Conservation (phyloP, 2,113 vertebrate species). For the Paracanthobrama guichenoti region DNA sequence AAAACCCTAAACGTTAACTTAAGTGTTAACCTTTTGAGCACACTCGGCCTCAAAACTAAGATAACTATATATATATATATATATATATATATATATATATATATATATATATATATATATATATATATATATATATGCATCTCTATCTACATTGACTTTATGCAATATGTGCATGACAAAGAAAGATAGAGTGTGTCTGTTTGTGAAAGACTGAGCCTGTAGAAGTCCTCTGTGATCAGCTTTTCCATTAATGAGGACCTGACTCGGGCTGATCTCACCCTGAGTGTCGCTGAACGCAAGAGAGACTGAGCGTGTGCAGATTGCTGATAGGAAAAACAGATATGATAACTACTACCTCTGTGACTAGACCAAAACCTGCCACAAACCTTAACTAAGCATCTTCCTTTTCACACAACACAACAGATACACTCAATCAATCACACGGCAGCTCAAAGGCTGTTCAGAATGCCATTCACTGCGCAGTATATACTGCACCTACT, state of each 20-base stretch:
- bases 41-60: too few species aligned
- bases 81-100: too few species aligned
- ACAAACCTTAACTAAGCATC: too few species aligned
- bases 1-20: too few species aligned
- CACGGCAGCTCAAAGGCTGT: background rate
- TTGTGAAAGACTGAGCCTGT: background rate
- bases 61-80: too few species aligned
- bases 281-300: background rate
- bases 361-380: background rate
- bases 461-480: background rate
- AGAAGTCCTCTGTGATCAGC: background rate
- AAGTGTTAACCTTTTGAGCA: too few species aligned
- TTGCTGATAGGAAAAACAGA: background rate
- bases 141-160: background rate
- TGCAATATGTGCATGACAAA: background rate
- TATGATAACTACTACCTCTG: constrained; percentile 6
- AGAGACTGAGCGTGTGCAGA: constrained; percentile 1
- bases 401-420: background rate
- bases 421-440: background rate
- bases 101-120: too few species aligned
- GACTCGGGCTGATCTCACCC: background rate
- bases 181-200: background rate
- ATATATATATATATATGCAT: too few species aligned
- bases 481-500: background rate
- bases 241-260: constrained; percentile 2